Percentiles rank a stretch among this genome's conserved stretches.
Evolutionary conservation across 2,113 vertebrate species (phyloP).

Genomic region (Dipodomys ordii): DNA sequence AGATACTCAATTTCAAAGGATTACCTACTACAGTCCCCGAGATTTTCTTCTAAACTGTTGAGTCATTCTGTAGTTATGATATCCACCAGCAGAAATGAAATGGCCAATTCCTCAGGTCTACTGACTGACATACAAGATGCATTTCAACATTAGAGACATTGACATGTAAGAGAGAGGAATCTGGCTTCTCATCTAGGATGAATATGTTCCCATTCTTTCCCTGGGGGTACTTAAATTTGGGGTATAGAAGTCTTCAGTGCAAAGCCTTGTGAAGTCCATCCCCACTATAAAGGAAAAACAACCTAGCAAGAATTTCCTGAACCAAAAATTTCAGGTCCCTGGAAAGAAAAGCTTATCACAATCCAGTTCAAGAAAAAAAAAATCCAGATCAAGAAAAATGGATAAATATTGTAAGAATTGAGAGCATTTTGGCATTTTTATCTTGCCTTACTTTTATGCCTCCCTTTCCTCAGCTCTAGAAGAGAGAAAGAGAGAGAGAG

Average conservation of each 20-base stretch:
- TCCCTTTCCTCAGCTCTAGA: not conserved
- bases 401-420: not conserved
- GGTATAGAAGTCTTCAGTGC: not conserved
- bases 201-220: not conserved
- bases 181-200: not conserved
- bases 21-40: too few relatives aligned
- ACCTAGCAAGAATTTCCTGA: not conserved
- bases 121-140: not conserved
- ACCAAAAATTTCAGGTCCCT: not conserved
- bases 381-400: not conserved
- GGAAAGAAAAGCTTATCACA: not conserved
- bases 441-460: not conserved
- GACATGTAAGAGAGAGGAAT: not conserved
- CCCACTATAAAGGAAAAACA: not conserved
- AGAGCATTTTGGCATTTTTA: not conserved
- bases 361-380: too few relatives aligned
- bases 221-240: not conserved
- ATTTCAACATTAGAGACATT: not conserved
- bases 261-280: not conserved
- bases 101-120: not conserved
- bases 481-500: too few relatives aligned
- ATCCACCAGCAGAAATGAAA: too few relatives aligned
- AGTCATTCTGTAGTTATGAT: too few relatives aligned
- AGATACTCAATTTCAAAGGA: too few relatives aligned
- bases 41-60: too few relatives aligned